These are phyloP conservation scores for Ailuropoda melanoleuca DNA, from an alignment of 2,113 vertebrate genomes.

Conservation along the genomic window DNA sequence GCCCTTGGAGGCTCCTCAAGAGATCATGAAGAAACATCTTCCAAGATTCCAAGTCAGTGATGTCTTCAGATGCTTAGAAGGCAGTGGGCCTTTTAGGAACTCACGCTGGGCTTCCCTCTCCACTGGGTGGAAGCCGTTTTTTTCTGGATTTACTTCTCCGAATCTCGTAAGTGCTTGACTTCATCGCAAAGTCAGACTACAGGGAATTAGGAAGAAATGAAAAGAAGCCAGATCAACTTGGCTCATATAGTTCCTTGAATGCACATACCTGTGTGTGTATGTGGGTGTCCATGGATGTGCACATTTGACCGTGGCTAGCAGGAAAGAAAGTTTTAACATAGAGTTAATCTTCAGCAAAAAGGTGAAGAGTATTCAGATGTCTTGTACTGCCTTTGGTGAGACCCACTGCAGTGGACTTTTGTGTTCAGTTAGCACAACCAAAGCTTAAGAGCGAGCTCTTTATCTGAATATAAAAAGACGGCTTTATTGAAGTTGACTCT, in stretches of 20 bases:
- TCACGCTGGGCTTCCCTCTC: background rate
- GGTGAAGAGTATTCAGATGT: conserved; percentile 18
- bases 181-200: conserved; percentile 63
- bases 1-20: background rate
- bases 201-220: conserved; percentile 10
- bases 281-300: conserved; percentile 30
- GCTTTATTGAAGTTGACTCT: conserved; percentile 76
- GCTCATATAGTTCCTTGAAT: conserved; percentile 11
- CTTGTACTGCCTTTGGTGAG: conserved; percentile 67
- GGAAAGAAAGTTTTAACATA: conserved; percentile 56
- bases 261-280: background rate
- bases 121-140: background rate
- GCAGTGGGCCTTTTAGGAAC: background rate
- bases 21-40: background rate
- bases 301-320: background rate
- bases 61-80: background rate
- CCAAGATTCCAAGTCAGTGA: background rate
- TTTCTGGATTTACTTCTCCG: conserved; percentile 42
- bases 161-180: conserved; percentile 62
- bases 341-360: conserved; percentile 40
- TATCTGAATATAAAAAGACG: conserved; percentile 81
- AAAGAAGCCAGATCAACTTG: background rate
- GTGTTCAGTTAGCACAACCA: conserved; percentile 80
- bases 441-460: conserved; percentile 77
- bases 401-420: conserved; percentile 69